Percentiles rank a stretch among this genome's conserved stretches.
Evolutionary conservation across 2,797 vertebrate species (phyloP).

Genomic region (Pygocentrus nattereri): DNA sequence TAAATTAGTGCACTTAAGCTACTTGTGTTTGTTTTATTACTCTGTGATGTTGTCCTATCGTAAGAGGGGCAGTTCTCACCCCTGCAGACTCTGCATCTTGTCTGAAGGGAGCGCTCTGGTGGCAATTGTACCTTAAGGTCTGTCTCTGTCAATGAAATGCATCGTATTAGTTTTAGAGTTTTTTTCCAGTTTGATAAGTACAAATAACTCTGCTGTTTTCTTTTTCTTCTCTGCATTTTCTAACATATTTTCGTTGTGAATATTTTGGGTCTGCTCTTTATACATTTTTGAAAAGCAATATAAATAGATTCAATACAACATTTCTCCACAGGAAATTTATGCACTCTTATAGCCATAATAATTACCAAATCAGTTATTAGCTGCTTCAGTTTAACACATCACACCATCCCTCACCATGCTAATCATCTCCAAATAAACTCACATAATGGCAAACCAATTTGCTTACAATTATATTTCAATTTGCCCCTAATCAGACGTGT

Average conservation of each 20-base stretch:
- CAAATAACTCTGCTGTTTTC: too few species aligned
- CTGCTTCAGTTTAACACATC: slow-evolving; percentile 55
- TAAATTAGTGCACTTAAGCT: too few species aligned
- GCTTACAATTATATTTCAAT: slow-evolving; percentile 72
- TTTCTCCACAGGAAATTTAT: background rate
- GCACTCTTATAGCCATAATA: slow-evolving; percentile 11
- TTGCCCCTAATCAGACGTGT: slow-evolving; percentile 71
- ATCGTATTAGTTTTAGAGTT: background rate
- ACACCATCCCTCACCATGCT: slow-evolving; percentile 55
- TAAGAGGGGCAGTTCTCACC: background rate
- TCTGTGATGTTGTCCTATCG: background rate
- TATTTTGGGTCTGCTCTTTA: background rate
- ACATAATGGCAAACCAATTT: slow-evolving; percentile 67
- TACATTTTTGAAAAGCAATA: background rate
- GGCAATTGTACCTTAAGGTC: background rate
- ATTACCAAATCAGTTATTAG: slow-evolving; percentile 61
- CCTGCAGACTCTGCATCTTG: background rate
- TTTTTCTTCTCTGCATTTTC: too few species aligned
- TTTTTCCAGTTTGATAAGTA: too few species aligned
- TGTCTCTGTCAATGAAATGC: background rate
- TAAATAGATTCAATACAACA: background rate
- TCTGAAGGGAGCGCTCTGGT: background rate
- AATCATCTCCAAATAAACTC: slow-evolving; percentile 64
- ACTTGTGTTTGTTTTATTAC: too few species aligned
- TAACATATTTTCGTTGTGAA: too few species aligned